Conservation (phyloP, 2,113 vertebrate genomes). For the Talpa occidentalis region DNA sequence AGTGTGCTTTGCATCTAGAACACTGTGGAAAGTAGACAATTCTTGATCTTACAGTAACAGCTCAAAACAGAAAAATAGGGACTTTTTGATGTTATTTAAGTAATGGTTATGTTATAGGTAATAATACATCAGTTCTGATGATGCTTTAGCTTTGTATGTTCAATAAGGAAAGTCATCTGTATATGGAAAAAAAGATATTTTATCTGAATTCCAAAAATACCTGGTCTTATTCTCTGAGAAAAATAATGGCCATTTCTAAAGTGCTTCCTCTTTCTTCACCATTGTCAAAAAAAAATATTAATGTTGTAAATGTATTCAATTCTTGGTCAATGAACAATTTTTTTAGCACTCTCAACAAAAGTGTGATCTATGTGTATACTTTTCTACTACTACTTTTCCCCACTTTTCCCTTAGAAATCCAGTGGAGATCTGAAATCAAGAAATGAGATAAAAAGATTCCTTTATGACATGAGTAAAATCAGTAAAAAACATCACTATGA, state of each 20-base stretch:
- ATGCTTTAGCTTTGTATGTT: neutral
- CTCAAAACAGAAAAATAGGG: neutral
- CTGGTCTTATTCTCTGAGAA: neutral
- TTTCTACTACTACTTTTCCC: neutral
- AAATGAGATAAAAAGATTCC: slow-evolving; percentile 1
- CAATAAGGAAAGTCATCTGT: neutral
- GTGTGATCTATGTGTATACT: neutral
- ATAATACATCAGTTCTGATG: neutral
- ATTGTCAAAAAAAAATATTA: neutral
- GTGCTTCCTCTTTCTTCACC: neutral
- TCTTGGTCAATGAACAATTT: neutral
- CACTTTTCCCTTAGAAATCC: neutral
- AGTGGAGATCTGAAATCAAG: neutral
- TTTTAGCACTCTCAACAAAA: neutral
- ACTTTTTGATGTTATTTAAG: neutral
- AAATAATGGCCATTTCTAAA: neutral
- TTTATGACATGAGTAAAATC: neutral
- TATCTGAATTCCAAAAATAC: neutral
- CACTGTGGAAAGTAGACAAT: neutral
- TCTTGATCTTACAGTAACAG: neutral
- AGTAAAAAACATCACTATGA: slow-evolving; percentile 22
- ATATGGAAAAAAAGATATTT: neutral
- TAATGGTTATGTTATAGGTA: neutral
- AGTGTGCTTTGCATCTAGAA: neutral
- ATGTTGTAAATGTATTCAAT: neutral